A percentile compares a stretch with the other conserved stretches of the same genome.
Conservation (phyloP, 1,140 invertebrate genomes). For the Musca vetustissima region DNA sequence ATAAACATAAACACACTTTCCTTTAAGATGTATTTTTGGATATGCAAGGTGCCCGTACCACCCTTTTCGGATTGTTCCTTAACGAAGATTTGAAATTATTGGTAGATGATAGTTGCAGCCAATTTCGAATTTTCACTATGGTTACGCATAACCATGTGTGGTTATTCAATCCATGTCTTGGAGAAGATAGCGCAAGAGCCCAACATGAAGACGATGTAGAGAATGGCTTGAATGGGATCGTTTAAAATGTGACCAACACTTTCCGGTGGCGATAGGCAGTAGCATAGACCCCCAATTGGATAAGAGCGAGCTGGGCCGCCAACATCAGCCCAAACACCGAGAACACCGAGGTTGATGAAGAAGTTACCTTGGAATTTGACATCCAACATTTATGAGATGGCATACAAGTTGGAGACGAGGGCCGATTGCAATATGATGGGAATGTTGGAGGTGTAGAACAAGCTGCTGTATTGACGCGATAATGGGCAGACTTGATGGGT, state of each 20-base stretch:
- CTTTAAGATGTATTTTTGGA: too few relatives aligned
- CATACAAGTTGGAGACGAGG: too few relatives aligned
- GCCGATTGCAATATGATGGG: slow-evolving; percentile 99
- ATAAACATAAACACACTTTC: too few relatives aligned
- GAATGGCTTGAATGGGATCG: slow-evolving; percentile 94
- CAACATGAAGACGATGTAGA: slow-evolving; percentile 99
- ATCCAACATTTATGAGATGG: too few relatives aligned
- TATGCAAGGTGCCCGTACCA: slow-evolving; percentile 97
- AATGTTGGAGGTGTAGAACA: slow-evolving; percentile 99
- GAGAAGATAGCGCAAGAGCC: too few relatives aligned
- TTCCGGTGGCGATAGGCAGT: slow-evolving; percentile 98
- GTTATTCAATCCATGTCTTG: slow-evolving; percentile 99
- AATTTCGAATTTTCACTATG: slow-evolving; percentile 99
- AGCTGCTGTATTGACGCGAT: slow-evolving; percentile 98
- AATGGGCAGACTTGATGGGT: slow-evolving; percentile 98
- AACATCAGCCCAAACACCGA: slow-evolving; percentile 99
- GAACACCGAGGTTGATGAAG: slow-evolving; percentile 93
- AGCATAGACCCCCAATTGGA: too few relatives aligned
- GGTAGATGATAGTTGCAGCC: slow-evolving; percentile 99
- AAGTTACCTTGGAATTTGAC: too few relatives aligned
- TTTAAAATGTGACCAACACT: slow-evolving; percentile 92
- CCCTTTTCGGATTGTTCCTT: slow-evolving; percentile 99
- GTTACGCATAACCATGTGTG: slow-evolving; percentile 99
- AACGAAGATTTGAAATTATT: slow-evolving; percentile 99
- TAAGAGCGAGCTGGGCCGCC: slow-evolving; percentile 93